A percentile compares a stretch with the other conserved stretches of the same genome.
These are phyloP conservation scores for Clusia tigrina DNA, from an alignment of 2,888 invertebrate species.

Conservation along the genomic window DNA sequence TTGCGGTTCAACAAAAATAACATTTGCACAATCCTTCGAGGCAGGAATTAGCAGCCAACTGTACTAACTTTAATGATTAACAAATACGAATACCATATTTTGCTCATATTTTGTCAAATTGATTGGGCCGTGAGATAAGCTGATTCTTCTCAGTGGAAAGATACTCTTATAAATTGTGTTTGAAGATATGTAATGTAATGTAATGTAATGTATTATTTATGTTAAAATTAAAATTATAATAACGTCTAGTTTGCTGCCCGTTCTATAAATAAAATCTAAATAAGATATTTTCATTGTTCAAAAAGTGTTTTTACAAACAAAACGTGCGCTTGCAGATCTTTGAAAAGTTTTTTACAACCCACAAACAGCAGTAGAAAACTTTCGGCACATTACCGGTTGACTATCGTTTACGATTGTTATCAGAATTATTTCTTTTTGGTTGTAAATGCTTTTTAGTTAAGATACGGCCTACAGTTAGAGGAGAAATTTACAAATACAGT, in stretches of 20 bases:
- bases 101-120: too few species aligned
- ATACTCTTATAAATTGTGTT: too few species aligned
- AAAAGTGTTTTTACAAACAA: conserved; percentile 55
- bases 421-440: conserved; percentile 40
- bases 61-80: too few species aligned
- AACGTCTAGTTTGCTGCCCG: conserved; percentile 55
- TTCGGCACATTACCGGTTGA: conserved; percentile 59
- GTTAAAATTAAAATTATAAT: conserved; percentile 54
- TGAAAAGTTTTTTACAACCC: conserved; percentile 21
- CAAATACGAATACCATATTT: too few species aligned
- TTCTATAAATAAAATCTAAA: conserved; percentile 59
- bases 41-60: too few species aligned
- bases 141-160: too few species aligned
- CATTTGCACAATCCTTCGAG: too few species aligned
- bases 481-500: conserved; percentile 44
- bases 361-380: conserved; percentile 60
- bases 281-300: conserved; percentile 60
- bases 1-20: too few species aligned
- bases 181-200: too few species aligned
- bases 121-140: too few species aligned
- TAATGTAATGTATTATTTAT: conserved; percentile 41
- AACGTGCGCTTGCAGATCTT: conserved; percentile 55
- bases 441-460: conserved; percentile 13
- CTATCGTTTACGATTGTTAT: conserved; percentile 49
- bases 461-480: conserved; percentile 37